Base-by-base conservation (phyloP, 2,888 invertebrate genomes). In the Caenorhabditis plicata region DNA sequence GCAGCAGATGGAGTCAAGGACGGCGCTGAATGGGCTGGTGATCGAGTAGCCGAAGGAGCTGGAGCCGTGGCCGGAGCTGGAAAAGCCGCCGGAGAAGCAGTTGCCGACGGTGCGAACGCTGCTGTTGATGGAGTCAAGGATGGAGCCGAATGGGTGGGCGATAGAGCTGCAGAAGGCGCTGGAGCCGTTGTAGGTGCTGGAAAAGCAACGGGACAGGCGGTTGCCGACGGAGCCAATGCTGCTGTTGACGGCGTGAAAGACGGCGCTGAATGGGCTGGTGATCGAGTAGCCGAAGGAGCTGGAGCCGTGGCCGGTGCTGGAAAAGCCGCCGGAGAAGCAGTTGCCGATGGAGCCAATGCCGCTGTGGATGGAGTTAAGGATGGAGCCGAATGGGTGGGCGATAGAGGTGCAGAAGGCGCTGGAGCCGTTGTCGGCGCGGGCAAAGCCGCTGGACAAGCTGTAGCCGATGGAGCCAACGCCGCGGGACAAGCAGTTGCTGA, bases 201-300 rank as follows among this genome's bases (percentile, higher is more conserved):
- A n/a, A 3, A 13, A 2, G 44, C 32, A 8, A 33, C 33, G 20
- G 11, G 11, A 13, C 35, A 27, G 20, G 26, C 22, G 1, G 42
- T 45, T 36, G 19, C 31, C 17, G 46, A 40, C 7, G 41, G 41
- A 47, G 41, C 31, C 11, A 35, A 36, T 33, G 54, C 42, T n/a
- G n/a, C n/a, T 20, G 35, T 29, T 1, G 50, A 46, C 17, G 41
- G 39, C 13, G 49, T 46, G 15, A 55, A 55, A 17, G 54, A 54
- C 17, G 44, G 45, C 22, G 50, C 39, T 13, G 35, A 39, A 19
- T 48, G 42, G 33, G 52, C 41, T 17, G 49, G 49, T n/a, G 48
- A 52, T 2, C 40, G 41, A 9, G 45, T 50, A 32, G 39, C 49
- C 20, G 45, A 49, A 4, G 53, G 51, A 52, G 62, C 51, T 11